Base-by-base conservation (phyloP, 1,140 invertebrate genomes). In the Anastatus disparis region DNA sequence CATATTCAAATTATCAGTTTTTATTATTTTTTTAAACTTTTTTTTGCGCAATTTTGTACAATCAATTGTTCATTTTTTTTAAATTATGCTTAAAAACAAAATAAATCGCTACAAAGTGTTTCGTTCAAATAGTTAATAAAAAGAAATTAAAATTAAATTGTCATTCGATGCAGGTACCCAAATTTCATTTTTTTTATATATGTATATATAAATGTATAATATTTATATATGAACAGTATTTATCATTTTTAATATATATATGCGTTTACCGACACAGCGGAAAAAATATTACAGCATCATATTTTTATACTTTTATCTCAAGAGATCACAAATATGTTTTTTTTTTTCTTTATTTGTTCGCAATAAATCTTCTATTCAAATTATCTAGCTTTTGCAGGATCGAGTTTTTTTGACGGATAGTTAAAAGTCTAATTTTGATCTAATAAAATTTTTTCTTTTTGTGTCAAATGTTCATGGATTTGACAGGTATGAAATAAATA, bases 241-340 rank as follows among this genome's bases (percentile, higher is more conserved):
- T n/a, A n/a, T n/a, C n/a, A n/a, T 69, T 12, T 29, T 70, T n/a
- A 24, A 42, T 59, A 70, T 48, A 46, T 26, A 63, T 63, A 63
- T 56, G 59, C 31, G 61, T 55, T 42, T 56, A 35, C 48, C 12
- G 46, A 44, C 58, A 35, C 26, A 70, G 58, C 48, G 40, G 56
- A n/a, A 56, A 70, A 70, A 70, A 62, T 70, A 70, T 70, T 63
- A 56, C 50, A 63, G 48, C 40, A 40, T 55, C 10, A 22, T 40
- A 38, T 63, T 55, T 55, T 42, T n/a, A n/a, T n/a, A n/a, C 20
- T 62, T 46, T 55, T 22, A 8, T 35, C 24, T 22, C 20, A 42
- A 56, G 46, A 63, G 58, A 70, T 70, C 68, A 70, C 59, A 63
- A 63, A 55, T 46, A 56, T n/a, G n/a, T n/a, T n/a, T n/a, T n/a